phyloP scores from a whole-genome alignment of 2,797 vertebrate species.

The Scolopax bukidnonensis region DNA sequence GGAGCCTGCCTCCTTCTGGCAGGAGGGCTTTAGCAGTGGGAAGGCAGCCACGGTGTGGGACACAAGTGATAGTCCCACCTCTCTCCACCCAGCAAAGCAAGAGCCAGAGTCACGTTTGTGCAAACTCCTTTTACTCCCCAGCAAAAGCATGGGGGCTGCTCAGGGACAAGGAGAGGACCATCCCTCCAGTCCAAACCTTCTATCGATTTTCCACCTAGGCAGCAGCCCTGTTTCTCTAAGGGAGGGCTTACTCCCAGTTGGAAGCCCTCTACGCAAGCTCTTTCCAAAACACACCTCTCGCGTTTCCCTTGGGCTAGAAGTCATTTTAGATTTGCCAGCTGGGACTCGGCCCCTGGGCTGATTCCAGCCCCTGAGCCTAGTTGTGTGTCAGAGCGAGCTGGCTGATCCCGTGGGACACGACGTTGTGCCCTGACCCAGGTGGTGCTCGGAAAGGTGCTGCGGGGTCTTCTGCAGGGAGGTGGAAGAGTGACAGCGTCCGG shows the following conservation, averaged over 20 bases:
- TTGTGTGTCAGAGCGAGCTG: constrained; percentile 21
- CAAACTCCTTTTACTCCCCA: not conserved
- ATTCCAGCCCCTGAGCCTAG: constrained; percentile 35
- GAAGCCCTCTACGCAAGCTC: not conserved
- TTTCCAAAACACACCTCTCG: constrained; percentile 30
- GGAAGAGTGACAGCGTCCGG: not conserved
- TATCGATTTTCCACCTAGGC: not conserved
- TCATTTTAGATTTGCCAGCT: constrained; percentile 55
- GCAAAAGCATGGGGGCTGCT: not conserved
- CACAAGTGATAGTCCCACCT: not conserved
- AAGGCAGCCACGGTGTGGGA: not conserved
- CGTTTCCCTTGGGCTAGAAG: not conserved
- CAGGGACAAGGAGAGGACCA: not conserved
- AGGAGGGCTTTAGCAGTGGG: not conserved
- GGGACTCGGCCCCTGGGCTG: constrained; percentile 28
- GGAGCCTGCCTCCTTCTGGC: not conserved
- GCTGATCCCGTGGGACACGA: not conserved
- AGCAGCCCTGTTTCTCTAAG: not conserved
- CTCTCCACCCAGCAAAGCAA: not conserved
- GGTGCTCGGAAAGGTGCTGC: constrained; percentile 12
- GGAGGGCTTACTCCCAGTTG: not conserved
- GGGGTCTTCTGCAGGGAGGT: not conserved
- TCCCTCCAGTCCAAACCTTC: not conserved
- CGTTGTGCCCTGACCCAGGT: not conserved
- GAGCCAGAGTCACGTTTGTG: not conserved